A percentile compares a stretch with the other conserved stretches of the same genome.
phyloP scores from a whole-genome alignment of 2,888 invertebrate genomes.

The Drosophila austrosaltans region DNA sequence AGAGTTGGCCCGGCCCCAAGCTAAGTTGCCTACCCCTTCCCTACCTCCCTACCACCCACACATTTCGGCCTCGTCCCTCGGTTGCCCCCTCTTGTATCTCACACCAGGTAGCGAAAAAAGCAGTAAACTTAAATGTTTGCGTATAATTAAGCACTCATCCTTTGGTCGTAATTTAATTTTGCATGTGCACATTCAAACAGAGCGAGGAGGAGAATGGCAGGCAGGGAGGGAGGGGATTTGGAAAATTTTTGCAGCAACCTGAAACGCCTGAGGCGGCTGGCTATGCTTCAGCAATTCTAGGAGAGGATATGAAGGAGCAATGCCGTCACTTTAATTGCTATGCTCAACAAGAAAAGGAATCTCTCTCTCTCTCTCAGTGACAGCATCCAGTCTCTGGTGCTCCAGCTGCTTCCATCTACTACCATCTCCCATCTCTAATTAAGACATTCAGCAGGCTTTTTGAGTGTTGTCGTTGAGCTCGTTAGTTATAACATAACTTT shows the following conservation, averaged over 20 bases:
- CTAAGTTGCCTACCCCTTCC: not conserved
- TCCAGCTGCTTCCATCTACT: not conserved
- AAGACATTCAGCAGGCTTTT: constrained; percentile 72
- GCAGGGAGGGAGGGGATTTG: not conserved
- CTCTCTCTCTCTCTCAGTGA: constrained; percentile 16
- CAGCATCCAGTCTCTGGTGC: not conserved
- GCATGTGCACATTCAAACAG: constrained; percentile 81
- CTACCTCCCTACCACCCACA: not conserved
- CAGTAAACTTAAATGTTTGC: constrained; percentile 83
- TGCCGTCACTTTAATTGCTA: constrained; percentile 68
- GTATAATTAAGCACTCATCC: constrained; percentile 84
- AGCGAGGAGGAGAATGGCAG: constrained; percentile 36
- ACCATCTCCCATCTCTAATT: constrained; percentile 58
- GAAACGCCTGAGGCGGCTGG: constrained; percentile 1
- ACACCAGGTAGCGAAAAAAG: constrained; percentile 56
- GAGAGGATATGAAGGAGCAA: not conserved
- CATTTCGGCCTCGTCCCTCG: constrained; percentile 18
- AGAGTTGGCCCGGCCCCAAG: not conserved
- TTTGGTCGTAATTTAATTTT: constrained; percentile 83
- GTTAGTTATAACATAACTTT: constrained; percentile 77
- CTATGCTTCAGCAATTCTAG: constrained; percentile 5
- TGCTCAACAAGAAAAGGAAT: constrained; percentile 55
- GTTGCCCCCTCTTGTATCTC: not conserved
- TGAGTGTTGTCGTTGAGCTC: constrained; percentile 78
- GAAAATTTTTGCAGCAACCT: constrained; percentile 31